phyloP scores from a whole-genome alignment of 2,888 invertebrate species.

The Lumbricus terrestris region DNA sequence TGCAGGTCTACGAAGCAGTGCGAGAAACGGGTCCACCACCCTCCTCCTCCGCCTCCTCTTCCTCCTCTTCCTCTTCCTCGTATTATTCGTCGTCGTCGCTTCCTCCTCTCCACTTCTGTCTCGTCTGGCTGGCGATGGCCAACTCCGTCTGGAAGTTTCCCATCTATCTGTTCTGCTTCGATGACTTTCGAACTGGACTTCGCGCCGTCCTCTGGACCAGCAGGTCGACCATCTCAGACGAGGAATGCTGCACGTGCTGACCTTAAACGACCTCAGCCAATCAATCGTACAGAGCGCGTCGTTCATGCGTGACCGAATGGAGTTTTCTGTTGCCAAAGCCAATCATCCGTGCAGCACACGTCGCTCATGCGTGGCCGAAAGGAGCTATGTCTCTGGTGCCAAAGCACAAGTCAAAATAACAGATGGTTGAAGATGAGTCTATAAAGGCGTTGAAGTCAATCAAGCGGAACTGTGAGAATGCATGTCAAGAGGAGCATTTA shows the following conservation, averaged over 20 bases:
- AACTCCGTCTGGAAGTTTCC: constrained; percentile 94
- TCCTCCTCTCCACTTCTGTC: constrained; percentile 71
- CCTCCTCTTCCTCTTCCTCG: constrained; percentile 59
- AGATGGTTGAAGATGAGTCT: not conserved
- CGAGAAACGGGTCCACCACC: constrained; percentile 62
- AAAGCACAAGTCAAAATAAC: not conserved
- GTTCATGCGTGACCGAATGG: too few relatives aligned
- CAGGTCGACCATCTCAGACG: not conserved
- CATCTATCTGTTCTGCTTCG: constrained; percentile 70
- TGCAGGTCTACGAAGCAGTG: constrained; percentile 72
- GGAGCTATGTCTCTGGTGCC: not conserved
- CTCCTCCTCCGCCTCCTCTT: constrained; percentile 59
- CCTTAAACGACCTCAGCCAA: too few relatives aligned
- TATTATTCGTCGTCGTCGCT: not conserved
- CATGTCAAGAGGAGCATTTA: not conserved
- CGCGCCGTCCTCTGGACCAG: not conserved
- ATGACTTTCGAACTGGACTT: not conserved
- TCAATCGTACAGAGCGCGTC: too few relatives aligned
- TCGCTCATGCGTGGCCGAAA: too few relatives aligned
- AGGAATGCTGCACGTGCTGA: not conserved
- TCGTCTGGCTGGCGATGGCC: constrained; percentile 90
- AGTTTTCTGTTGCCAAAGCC: too few relatives aligned
- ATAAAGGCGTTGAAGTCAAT: not conserved
- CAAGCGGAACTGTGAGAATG: not conserved
- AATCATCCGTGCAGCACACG: too few relatives aligned